Evolutionary conservation across 2,113 vertebrate genomes (phyloP), one percentile per base, ranked within the genome.

Genomic region (Burhinus bistriatus): DNA sequence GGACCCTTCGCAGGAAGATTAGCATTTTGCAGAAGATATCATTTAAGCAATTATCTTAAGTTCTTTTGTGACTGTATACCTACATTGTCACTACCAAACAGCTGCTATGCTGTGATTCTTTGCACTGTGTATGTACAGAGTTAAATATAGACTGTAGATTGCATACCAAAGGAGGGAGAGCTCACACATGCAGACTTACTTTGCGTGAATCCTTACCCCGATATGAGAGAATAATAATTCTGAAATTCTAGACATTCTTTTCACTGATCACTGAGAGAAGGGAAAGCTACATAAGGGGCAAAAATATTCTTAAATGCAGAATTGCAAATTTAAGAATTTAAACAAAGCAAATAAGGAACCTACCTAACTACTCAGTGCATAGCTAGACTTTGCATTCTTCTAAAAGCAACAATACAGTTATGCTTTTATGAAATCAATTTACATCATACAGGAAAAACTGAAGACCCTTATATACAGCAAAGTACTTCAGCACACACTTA

Each of bases 121-220:
- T 66, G 76, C 92, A 57, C 90, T 92, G 81, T 57, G 14, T 58
- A n/a, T 51, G 79, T 52, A 47, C 79, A 55, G 71, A 89, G 96
- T 94, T 96, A 96, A 97, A 97, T 94, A 96, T 59, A 97, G 95
- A 93, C 38, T 68, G 82, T 38, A 62, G 82, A 93, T 83, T 92
- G 95, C 94, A 92, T 16, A 45, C 75, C 73, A 85, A 45, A 82
- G 76, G 59, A 82, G 34, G 47, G 61, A 59, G 36, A 71, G 91
- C 66, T 54, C 82, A 85, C 62, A 78, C 83, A 82, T 17, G 9
- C 54, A 45, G 42, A 57, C 62, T 83, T 57, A 61, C 40, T 95
- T 49, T 59, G 77, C 45, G 5, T 82, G 68, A 93, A 73, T 90
- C 51, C 57, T 40, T n/a, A 57, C 8, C 47, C 80, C 36, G 19